Conservation (phyloP, 2,113 vertebrate genomes). For the Elachura formosa region DNA sequence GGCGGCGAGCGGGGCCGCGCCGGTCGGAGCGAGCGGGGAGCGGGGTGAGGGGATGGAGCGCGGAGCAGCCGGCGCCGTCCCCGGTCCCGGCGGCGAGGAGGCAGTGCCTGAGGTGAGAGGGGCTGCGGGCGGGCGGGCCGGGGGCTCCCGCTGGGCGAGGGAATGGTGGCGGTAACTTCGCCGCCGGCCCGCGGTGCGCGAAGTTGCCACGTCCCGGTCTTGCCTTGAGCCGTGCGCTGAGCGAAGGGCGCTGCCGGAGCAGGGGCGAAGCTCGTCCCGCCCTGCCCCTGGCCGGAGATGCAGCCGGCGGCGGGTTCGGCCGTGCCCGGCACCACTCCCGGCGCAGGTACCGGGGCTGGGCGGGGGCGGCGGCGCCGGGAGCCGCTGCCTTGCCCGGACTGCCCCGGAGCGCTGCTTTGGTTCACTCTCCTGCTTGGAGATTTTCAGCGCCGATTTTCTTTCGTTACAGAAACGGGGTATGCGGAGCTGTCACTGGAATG, state of each 20-base stretch:
- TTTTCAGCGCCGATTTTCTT: not conserved
- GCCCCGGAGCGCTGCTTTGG: not conserved
- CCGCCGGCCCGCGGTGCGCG: not conserved
- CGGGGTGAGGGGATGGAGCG: not conserved
- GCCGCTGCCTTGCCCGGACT: not conserved
- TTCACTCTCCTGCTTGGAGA: rapidly evolving
- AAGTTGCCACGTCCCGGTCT: not conserved
- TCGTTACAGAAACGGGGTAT: rapidly evolving
- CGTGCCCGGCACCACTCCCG: not conserved
- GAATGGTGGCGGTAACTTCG: not conserved
- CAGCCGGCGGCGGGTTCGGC: no score
- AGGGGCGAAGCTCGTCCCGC: not conserved
- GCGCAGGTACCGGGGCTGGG: not conserved
- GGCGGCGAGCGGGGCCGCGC: not conserved
- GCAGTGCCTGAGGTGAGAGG: not conserved
- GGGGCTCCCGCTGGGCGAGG: not conserved
- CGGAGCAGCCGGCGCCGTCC: not conserved
- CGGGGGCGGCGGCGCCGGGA: rapidly evolving
- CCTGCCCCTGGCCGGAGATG: not conserved
- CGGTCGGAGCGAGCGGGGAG: not conserved
- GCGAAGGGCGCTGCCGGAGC: not conserved
- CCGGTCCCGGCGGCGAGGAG: not conserved
- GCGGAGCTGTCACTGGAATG: not conserved
- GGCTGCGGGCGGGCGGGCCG: not conserved
- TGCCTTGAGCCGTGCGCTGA: not conserved